phyloP scores from a whole-genome alignment of 2,113 vertebrate genomes.

The Alligator sinensis region DNA sequence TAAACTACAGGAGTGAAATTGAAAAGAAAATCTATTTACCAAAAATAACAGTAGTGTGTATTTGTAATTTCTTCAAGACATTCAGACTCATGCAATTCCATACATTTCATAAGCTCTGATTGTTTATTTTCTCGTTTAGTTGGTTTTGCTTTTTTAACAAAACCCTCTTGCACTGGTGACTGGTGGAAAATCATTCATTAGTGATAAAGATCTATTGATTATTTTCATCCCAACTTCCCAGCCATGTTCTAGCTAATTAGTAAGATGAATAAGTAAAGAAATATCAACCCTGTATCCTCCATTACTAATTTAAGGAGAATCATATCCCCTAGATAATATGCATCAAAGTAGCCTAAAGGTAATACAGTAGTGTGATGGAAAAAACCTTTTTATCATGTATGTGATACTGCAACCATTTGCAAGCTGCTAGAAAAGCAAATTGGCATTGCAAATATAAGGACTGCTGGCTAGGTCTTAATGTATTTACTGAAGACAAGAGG shows the following conservation, averaged over 20 bases:
- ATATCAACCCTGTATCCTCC: slow-evolving; percentile 38
- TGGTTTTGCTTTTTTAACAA: slow-evolving; percentile 71
- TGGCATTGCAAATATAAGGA: neutral
- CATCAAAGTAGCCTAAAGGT: neutral
- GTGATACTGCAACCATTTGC: slow-evolving; percentile 24
- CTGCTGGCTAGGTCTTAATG: neutral
- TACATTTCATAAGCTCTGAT: slow-evolving; percentile 55
- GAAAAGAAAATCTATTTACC: slow-evolving; percentile 62
- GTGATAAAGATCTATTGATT: slow-evolving; percentile 71
- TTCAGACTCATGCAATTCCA: slow-evolving; percentile 47
- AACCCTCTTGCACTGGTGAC: slow-evolving; percentile 50
- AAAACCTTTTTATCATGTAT: slow-evolving; percentile 24
- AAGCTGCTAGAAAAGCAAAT: neutral
- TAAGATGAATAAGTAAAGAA: slow-evolving; percentile 70
- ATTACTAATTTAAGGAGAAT: slow-evolving; percentile 25
- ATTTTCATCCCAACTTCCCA: slow-evolving; percentile 59
- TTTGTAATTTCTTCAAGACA: slow-evolving; percentile 57
- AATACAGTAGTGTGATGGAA: neutral
- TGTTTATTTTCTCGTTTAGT: slow-evolving; percentile 57
- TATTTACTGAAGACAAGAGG: slow-evolving; percentile 8
- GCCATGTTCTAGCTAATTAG: slow-evolving; percentile 64
- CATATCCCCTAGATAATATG: slow-evolving; percentile 13
- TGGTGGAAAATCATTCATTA: slow-evolving; percentile 74
- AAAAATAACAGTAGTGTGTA: slow-evolving; percentile 57
- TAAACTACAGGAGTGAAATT: slow-evolving; percentile 39